Percentiles rank a stretch among this genome's conserved stretches.
These are phyloP conservation scores for Gymnothorax javanicus DNA, from an alignment of 2,797 vertebrate species.

Conservation along the genomic window DNA sequence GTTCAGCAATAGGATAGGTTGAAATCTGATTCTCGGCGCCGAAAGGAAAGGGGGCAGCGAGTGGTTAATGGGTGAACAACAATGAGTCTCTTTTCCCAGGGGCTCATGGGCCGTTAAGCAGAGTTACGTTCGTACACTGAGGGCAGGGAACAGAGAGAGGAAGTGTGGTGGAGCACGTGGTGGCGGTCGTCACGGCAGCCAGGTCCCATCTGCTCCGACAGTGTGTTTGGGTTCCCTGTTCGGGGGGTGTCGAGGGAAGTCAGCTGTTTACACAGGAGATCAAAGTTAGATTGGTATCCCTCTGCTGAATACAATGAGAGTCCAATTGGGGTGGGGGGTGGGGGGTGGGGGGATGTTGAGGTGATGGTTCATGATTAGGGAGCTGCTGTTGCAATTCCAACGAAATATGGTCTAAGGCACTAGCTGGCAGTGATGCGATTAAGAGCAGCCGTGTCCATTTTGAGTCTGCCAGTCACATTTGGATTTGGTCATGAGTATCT, in stretches of 20 bases:
- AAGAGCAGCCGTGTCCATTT: not conserved
- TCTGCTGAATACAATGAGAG: not conserved
- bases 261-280: constrained; percentile 17
- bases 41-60: not conserved
- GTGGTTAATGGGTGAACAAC: not conserved
- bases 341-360: not conserved
- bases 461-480: not conserved
- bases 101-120: not conserved
- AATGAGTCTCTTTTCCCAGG: not conserved
- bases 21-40: not conserved
- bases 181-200: not conserved
- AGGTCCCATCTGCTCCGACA: not conserved
- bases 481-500: not conserved
- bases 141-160: constrained; percentile 10
- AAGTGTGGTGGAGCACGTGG: not conserved
- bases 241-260: not conserved
- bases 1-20: not conserved
- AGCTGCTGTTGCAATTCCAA: not conserved
- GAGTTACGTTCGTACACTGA: not conserved
- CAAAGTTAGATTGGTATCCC: constrained; percentile 11
- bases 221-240: not conserved
- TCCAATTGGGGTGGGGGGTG: not conserved
- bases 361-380: not conserved
- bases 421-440: not conserved
- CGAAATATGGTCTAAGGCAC: not conserved